Base-by-base conservation (phyloP, 2,113 vertebrate species). In the Puffinus mauretanicus region DNA sequence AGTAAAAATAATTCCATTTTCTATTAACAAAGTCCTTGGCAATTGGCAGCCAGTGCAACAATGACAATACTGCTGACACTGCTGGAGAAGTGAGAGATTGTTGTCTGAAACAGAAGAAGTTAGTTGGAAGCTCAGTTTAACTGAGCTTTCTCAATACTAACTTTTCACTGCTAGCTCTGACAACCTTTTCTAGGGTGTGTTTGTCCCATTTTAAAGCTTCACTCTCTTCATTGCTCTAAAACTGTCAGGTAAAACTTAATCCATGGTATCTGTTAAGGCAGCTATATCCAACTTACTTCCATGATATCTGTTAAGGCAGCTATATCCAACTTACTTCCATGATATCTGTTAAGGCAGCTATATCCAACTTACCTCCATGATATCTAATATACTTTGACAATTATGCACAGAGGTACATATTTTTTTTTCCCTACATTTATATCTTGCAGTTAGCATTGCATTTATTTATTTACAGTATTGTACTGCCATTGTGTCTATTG, bases 1-100 rank as follows among this genome's bases (percentile, higher is more conserved):
- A 93, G 73, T 93, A 95, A 97, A 95, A 92, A 95, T 94, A 81
- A 94, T 96, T 94, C 88, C 36, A 72, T 93, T 86, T 95, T 70
- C 77, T 90, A 42, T 85, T 89, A 91, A 83, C 32, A 66, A 93
- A 89, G 52, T 84, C 69, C 77, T 79, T 82, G 90, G 52, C 66
- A 93, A 89, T 21, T 81, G 86, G 70, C 54, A 94, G 75, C 44
- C 61, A 67, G 52, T 94, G 85, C 77, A 87, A 83, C 80, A 85
- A 58, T 83, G 70, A 60, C 80, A 91, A 36, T 90, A 49, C 51
- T 93, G 54, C 65, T 89, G 79, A 67, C 58, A 30, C 62, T 85
- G 52, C 54, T 78, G 84, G 73, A 82, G 67, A 87, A 83, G 62
- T 72, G 62, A 92, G 75, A 46, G 40, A 49, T 49, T 36, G 57